These are phyloP conservation scores for Sceliomorpha sp. DNA, from an alignment of 2,888 invertebrate genomes.

Conservation along the genomic window DNA sequence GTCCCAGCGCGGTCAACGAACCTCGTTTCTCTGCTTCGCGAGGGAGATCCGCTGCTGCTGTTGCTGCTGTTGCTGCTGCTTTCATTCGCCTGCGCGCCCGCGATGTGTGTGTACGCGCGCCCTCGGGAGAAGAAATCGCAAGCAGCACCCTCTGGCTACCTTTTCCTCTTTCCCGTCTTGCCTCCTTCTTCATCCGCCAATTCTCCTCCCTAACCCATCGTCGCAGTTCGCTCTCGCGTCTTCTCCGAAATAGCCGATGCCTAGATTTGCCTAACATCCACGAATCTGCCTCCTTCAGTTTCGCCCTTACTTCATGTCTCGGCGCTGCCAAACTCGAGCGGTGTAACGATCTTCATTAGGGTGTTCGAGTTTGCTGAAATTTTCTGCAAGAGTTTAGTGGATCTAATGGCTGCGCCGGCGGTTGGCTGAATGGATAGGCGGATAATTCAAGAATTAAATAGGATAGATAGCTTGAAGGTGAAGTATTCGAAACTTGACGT, in stretches of 20 bases:
- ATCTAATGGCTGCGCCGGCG: no score
- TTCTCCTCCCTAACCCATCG: constrained; percentile 23
- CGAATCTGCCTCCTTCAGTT: constrained; percentile 39
- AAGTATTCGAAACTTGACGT: no score
- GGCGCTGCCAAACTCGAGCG: constrained; percentile 28
- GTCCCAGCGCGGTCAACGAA: constrained; percentile 78
- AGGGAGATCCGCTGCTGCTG: constrained; percentile 28
- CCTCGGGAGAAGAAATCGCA: constrained; percentile 41
- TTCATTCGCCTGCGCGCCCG: constrained; percentile 9
- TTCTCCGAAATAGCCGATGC: constrained; percentile 69
- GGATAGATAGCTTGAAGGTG: no score
- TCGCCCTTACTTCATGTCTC: constrained; percentile 37
- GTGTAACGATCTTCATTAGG: constrained; percentile 31
- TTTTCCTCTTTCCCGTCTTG: constrained; percentile 18
- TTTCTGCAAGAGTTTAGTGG: no score
- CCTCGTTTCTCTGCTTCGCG: constrained; percentile 30
- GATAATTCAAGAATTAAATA: no score
- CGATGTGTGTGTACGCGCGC: constrained; percentile 31
- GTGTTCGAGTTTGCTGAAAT: no score
- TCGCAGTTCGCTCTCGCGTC: constrained; percentile 52
- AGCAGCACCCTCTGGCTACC: constrained; percentile 41
- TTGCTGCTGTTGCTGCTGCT: no score
- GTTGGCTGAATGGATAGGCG: no score
- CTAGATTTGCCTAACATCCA: constrained; percentile 66
- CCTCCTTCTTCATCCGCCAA: no score